These are phyloP conservation scores for Lordiphosa stackelbergi DNA, from an alignment of 1,140 invertebrate species.

Conservation along the genomic window DNA sequence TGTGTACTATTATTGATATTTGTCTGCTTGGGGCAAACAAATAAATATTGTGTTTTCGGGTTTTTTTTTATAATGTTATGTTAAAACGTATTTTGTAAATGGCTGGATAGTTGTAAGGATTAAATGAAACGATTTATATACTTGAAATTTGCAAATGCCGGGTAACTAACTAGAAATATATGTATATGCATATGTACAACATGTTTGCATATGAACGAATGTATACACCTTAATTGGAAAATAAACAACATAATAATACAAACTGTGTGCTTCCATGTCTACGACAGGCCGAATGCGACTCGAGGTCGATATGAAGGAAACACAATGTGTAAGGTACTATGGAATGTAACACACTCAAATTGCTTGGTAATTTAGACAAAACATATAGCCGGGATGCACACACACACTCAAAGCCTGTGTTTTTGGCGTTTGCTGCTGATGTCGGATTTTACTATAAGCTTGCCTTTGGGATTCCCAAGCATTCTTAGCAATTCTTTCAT, in stretches of 20 bases:
- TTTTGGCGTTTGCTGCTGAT: too few species aligned
- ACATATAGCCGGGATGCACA: too few species aligned
- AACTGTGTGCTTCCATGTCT: slow-evolving; percentile 50
- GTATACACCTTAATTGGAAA: slow-evolving; percentile 48
- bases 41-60: slow-evolving; percentile 39
- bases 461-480: too few species aligned
- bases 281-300: slow-evolving; percentile 27
- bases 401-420: too few species aligned
- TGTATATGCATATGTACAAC: slow-evolving; percentile 23
- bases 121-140: slow-evolving; percentile 47
- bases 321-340: too few species aligned
- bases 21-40: slow-evolving; percentile 21
- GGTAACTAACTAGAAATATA: slow-evolving; percentile 11
- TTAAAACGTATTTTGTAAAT: slow-evolving; percentile 45
- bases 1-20: slow-evolving; percentile 33
- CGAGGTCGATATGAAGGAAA: too few species aligned
- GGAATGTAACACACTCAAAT: too few species aligned
- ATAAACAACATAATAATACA: slow-evolving; percentile 40
- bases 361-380: too few species aligned
- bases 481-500: too few species aligned
- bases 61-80: slow-evolving; percentile 58
- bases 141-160: slow-evolving; percentile 6
- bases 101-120: slow-evolving; percentile 43
- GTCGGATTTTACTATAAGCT: too few species aligned
- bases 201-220: slow-evolving; percentile 38